Base-by-base conservation (phyloP, 2,797 vertebrate species). In the Chloroceryle amazona region DNA sequence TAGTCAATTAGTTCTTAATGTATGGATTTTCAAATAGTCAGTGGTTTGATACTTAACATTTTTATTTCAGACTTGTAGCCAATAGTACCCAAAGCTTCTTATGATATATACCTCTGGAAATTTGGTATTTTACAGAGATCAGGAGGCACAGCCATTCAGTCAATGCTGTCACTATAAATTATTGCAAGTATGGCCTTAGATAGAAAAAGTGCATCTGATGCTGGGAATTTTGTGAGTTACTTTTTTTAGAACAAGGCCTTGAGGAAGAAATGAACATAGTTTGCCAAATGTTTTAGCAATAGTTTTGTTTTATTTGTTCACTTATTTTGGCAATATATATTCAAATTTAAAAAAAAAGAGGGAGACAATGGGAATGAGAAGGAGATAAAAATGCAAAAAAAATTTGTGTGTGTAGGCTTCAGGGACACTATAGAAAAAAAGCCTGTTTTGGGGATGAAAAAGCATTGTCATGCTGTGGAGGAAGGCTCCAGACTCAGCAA, bases 81-180 rank as follows among this genome's bases (percentile, higher is more conserved):
- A 57, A 46, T 35, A 67, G 10, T 62, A 90, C 31, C 28, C n/a
- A 54, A 68, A 39, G 11, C 31, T 73, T 85, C 54, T 78, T 70
- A 37, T 76, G 58, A 88, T n/a, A 63, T n/a, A 35, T 46, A 11
- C 42, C 41, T 66, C 23, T 83, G 52, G 37, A 94, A 96, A 94
- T 65, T 61, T 93, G 75, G 22, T 93, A 35, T 89, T 95, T 95
- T 74, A 60, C 26, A 86, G 35, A 65, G n/a, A 78, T 54, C 1
- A 1, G 54, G 76, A 95, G 39, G 57, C 57, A 88, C 23, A 93
- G 54, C 47, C 79, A 68, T 46, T 91, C 83, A 90, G 79, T 86
- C 54, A 68, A 68, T 87, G 71, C 85, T 97, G 95, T 96, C 93
- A 93, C 62, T 95, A 81, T 33, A 52, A 85, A 96, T 96, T 95